Evolutionary conservation across 2,797 vertebrate species (phyloP), one percentile per base, ranked within the genome.

Genomic region (Notolepis coatsorum): DNA sequence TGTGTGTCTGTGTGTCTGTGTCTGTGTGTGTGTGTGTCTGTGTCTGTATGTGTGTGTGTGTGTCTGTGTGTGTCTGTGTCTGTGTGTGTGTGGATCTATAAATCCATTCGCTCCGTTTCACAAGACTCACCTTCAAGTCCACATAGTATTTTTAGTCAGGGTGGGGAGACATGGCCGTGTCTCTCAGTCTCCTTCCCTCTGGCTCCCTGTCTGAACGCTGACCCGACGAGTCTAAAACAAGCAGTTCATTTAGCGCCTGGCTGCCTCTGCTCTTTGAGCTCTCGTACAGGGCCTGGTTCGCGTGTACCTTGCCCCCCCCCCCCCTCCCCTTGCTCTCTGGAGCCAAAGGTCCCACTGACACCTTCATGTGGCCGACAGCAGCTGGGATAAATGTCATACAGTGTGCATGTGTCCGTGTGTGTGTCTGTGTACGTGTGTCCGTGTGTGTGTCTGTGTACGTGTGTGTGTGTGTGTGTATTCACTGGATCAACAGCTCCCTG

Each of bases 161-260:
- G 30, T 4, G 9, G 30, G 30, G 17, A 7, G 39, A 1, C 6
- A 10, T 17, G 17, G 10, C 5, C 17, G 6, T 1, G 8, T 3
- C 7, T 73, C n/a, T n/a, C 46, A 37, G 7, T 72, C 63, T 66
- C 51, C 28, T 73, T 78, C 54, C 75, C 66, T 66, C 55, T 37
- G 57, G 75, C 68, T 78, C n/a, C n/a, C 61, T 76, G 74, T 73
- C 59, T 52, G 83, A 83, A 66, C 33, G 21, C 74, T 66, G 76
- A 79, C 79, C 62, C 86, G 69, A 72, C 7, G 73, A 64, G 58
- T 75, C 85, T 84, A 80, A 88, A 87, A 86, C 88, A 89, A 87
- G 82, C 81, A 75, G 80, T 81, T 86, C 23, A 88, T 90, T 90
- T 88, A 80, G 71, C 23, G 73, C 86, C 69, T 70, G 82, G 77